Percentiles rank a stretch among this genome's conserved stretches.
Conservation (phyloP, 2,113 vertebrate species). For the Atherinomorus stipes region DNA sequence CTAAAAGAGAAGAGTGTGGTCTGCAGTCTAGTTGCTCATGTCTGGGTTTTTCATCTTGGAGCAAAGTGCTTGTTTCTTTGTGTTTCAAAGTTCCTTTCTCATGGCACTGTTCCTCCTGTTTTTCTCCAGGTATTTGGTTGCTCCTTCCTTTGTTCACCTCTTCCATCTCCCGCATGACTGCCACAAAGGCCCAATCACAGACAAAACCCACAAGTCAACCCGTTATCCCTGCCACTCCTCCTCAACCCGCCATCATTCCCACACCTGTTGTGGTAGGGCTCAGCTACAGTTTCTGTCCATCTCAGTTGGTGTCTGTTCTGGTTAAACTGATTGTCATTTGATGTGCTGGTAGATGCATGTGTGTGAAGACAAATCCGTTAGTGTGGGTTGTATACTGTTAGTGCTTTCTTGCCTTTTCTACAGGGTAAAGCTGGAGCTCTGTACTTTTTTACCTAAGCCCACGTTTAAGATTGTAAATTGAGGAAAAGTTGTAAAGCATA, state of each 20-base stretch:
- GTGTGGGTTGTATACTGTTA: background rate
- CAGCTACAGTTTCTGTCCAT: background rate
- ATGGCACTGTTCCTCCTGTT: conserved; percentile 1
- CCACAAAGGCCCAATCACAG: conserved; percentile 38
- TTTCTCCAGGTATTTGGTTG: conserved; percentile 68
- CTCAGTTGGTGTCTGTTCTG: background rate
- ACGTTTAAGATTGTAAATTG: background rate
- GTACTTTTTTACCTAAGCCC: background rate
- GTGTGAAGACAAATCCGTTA: background rate
- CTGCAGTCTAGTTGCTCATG: conserved; percentile 3
- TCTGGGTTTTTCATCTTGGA: conserved; percentile 4
- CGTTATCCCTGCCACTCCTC: conserved; percentile 6
- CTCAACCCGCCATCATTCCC: conserved; percentile 22
- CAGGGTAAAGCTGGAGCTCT: background rate
- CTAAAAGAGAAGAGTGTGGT: too few relatives aligned
- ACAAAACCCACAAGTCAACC: conserved; percentile 18
- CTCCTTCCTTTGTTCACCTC: conserved; percentile 51
- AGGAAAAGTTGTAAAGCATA: background rate
- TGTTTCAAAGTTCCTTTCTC: background rate
- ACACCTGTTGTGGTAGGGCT: conserved; percentile 58
- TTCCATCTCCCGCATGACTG: conserved; percentile 24
- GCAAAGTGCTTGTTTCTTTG: background rate
- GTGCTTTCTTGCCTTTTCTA: background rate
- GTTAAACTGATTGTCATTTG: background rate
- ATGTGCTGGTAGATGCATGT: background rate